Evolutionary conservation across 2,797 vertebrate species (phyloP), one percentile per base, ranked within the genome.

Genomic region (Apogon talboti): DNA sequence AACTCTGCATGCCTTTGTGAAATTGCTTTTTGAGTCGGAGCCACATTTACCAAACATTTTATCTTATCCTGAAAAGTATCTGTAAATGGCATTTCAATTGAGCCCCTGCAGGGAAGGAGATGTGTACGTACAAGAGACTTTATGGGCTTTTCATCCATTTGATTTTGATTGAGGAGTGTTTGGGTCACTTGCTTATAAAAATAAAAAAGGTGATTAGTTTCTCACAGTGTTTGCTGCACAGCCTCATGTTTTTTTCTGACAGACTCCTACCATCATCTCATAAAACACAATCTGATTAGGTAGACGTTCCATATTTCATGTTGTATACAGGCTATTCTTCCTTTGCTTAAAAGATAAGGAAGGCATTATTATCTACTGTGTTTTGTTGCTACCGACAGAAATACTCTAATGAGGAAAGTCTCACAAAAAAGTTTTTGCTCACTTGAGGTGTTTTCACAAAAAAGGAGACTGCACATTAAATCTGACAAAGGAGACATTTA

Each of bases 1-100:
- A 65, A 58, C 58, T 79, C 63, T 57, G 76, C 68, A 58, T 71
- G 70, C 65, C 66, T 87, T 78, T 78, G 76, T 69, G 52, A 86
- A 88, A 91, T 73, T 76, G 81, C 66, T 82, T 81, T 87, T 70
- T 56, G 75, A 80, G 73, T 70, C 67, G 16, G 57, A 66, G 76
- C 46, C 16, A 16, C 75, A 75, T 80, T 87, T 79, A 76, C 50
- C 67, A 75, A 79, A 76, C 74, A 70, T 78, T 82, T 85, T 62
- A 84, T 86, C 74, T 83, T 54, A 62, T 74, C 63, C 71, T 40
- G 66, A 42, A 78, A 84, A 76, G 67, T 78, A 71, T 81, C 73
- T 84, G 65, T 62, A 78, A 79, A 73, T 81, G 78, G 46, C 59
- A 74, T 86, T 84, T 85, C 65, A 85, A 74, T 55, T 9, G 57